Percentiles rank a stretch among this genome's conserved stretches.
These are phyloP conservation scores for Argyrosomus japonicus DNA, from an alignment of 2,113 vertebrate genomes.

Conservation along the genomic window DNA sequence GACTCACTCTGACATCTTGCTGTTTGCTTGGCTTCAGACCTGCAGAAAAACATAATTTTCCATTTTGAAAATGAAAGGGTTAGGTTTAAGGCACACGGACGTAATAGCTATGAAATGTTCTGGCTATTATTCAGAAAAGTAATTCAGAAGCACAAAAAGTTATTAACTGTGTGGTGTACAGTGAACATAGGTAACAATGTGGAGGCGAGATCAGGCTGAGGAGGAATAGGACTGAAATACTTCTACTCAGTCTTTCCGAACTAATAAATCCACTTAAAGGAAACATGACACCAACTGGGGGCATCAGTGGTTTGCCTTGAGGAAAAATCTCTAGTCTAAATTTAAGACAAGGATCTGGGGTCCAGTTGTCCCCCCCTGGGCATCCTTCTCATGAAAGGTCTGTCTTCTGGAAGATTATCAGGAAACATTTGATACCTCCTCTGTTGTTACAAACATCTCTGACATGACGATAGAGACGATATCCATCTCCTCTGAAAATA, in stretches of 20 bases:
- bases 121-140: not conserved
- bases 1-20: constrained; percentile 84
- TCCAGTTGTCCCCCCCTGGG: constrained; percentile 53
- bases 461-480: constrained; percentile 14
- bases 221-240: constrained; percentile 24
- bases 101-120: not conserved
- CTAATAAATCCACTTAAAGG: constrained; percentile 52
- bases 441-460: constrained; percentile 54
- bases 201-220: not conserved
- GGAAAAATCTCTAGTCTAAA: constrained; percentile 81
- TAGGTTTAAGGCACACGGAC: not conserved
- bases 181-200: not conserved
- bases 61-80: not conserved
- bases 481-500: constrained; percentile 57
- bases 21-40: constrained; percentile 56
- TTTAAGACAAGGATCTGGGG: constrained; percentile 71
- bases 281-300: constrained; percentile 39
- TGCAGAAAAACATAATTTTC: constrained; percentile 35
- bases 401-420: constrained; percentile 66
- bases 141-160: not conserved
- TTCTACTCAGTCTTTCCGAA: not conserved
- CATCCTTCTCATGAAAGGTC: constrained; percentile 50
- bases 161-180: not conserved
- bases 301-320: not conserved
- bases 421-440: constrained; percentile 64